Conservation (phyloP, 2,888 invertebrate species). For the Boloria selene region DNA sequence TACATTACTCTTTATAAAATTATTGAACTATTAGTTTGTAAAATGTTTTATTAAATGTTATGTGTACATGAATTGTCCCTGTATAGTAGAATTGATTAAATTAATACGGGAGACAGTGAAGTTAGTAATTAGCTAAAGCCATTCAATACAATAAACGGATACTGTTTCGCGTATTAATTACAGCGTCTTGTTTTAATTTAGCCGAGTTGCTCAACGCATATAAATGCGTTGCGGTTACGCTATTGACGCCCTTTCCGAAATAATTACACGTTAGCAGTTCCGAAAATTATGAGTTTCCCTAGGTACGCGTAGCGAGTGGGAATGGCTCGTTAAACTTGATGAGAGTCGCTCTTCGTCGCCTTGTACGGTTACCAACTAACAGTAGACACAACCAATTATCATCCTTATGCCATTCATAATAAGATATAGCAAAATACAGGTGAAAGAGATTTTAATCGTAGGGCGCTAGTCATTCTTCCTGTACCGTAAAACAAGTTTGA, state of each 20-base stretch:
- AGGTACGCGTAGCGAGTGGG: slow-evolving; percentile 53
- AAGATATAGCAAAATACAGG: slow-evolving; percentile 15
- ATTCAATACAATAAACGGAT: slow-evolving; percentile 6
- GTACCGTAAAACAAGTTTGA: slow-evolving; percentile 53
- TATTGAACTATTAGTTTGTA: no score
- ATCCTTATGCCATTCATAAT: slow-evolving; percentile 25
- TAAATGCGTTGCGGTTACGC: slow-evolving; percentile 68
- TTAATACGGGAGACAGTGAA: not conserved
- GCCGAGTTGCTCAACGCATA: slow-evolving; percentile 49
- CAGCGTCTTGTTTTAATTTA: slow-evolving; percentile 29
- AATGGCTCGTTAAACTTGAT: slow-evolving; percentile 81
- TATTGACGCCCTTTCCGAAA: slow-evolving; percentile 74
- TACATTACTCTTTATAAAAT: no score
- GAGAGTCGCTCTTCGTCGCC: slow-evolving; percentile 56
- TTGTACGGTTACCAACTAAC: slow-evolving; percentile 38
- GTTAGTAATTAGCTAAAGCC: slow-evolving; percentile 5
- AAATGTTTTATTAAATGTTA: no score
- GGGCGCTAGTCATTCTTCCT: slow-evolving; percentile 43
- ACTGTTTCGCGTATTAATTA: slow-evolving; percentile 21
- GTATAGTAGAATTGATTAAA: not conserved
- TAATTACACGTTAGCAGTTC: slow-evolving; percentile 77
- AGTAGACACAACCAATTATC: slow-evolving; percentile 23
- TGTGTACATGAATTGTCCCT: no score
- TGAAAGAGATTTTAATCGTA: slow-evolving; percentile 27
- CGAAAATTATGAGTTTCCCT: slow-evolving; percentile 74